Conservation (phyloP, 1,140 invertebrate species). For the Pseudomyrmex concolor region DNA sequence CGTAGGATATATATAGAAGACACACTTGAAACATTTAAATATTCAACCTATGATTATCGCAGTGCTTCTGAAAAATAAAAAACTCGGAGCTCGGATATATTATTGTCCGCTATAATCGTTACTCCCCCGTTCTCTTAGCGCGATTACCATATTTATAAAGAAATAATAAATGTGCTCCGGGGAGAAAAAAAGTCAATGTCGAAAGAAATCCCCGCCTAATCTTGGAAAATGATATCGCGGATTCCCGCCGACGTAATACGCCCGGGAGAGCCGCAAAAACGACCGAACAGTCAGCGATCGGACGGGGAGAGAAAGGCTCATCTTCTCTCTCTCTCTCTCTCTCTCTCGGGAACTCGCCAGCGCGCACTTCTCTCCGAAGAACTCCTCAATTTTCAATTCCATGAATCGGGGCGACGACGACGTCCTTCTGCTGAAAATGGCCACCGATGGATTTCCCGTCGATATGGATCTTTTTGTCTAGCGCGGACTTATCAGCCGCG, state of each 20-base stretch:
- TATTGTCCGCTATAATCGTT: neutral
- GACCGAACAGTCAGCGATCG: conserved; percentile 49
- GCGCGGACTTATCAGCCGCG: conserved; percentile 42
- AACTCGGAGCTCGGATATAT: neutral
- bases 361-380: conserved; percentile 38
- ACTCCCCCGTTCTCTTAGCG: neutral
- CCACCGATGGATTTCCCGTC: conserved; percentile 36
- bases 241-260: conserved; percentile 45
- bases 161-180: neutral
- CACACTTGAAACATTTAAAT: neutral
- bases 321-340: neutral
- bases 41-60: neutral
- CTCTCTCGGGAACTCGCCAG: conserved; percentile 25
- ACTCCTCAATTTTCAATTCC: conserved; percentile 61
- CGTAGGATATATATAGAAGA: too few species aligned
- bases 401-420: conserved; percentile 35
- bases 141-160: neutral
- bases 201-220: conserved; percentile 43
- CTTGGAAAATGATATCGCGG: conserved; percentile 57
- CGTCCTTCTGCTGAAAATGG: conserved; percentile 10
- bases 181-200: neutral
- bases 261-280: conserved; percentile 53
- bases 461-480: conserved; percentile 49
- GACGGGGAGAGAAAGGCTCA: conserved; percentile 28
- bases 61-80: neutral